phyloP scores from a whole-genome alignment of 2,797 vertebrate genomes.

The Diplodus sargus region DNA sequence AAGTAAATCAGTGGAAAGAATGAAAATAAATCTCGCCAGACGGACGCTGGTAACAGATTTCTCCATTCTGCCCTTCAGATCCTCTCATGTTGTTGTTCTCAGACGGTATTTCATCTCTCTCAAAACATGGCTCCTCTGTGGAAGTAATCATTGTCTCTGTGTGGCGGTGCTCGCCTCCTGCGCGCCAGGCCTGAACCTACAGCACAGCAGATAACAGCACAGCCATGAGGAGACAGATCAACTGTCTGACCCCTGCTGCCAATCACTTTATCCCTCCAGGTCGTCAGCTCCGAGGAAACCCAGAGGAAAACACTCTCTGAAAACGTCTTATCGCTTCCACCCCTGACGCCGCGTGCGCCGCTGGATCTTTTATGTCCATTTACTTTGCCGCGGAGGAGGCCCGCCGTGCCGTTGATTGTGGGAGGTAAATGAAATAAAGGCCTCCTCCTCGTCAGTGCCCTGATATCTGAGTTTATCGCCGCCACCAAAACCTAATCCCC shows the following conservation, averaged over 20 bases:
- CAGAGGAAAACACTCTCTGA: conserved; percentile 32
- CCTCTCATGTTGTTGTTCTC: conserved; percentile 14
- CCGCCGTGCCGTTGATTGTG: conserved; percentile 61
- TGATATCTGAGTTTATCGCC: conserved; percentile 60
- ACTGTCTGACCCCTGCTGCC: conserved; percentile 73
- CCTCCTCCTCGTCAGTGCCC: conserved; percentile 45
- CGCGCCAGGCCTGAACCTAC: conserved; percentile 62
- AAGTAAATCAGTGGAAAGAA: conserved; percentile 37
- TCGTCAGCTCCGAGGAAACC: conserved; percentile 49
- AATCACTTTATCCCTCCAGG: conserved; percentile 73
- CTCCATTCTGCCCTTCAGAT: conserved; percentile 16
- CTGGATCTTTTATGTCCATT: conserved; percentile 71
- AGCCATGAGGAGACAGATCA: conserved; percentile 70
- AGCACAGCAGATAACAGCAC: conserved; percentile 70
- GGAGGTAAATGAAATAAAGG: conserved; percentile 78
- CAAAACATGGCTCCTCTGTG: conserved; percentile 50
- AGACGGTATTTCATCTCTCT: conserved; percentile 15
- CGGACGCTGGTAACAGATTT: conserved; percentile 3
- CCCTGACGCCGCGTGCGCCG: conserved; percentile 39
- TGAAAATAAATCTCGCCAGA: conserved; percentile 23
- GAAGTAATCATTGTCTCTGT: conserved; percentile 74
- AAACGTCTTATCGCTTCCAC: conserved; percentile 70
- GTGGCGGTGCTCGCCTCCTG: conserved; percentile 64
- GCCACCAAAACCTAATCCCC: conserved; percentile 39
- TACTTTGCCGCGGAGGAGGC: conserved; percentile 69